phyloP scores from a whole-genome alignment of 2,888 invertebrate species.

The Phytoseiulus persimilis region DNA sequence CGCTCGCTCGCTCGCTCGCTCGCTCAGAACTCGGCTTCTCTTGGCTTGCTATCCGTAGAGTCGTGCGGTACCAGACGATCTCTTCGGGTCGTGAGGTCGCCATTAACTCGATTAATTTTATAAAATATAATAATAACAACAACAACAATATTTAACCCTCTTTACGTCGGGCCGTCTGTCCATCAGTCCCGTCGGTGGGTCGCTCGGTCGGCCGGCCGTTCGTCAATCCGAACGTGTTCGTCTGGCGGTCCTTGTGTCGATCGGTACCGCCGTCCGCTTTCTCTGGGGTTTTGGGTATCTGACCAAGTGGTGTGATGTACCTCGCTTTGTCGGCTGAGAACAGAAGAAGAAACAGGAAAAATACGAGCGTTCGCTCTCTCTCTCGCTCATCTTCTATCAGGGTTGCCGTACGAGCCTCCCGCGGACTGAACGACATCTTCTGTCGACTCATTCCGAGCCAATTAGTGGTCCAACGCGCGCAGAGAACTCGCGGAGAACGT shows the following conservation, averaged over 20 bases:
- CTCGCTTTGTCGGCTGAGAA: not conserved
- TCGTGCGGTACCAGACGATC: conserved; percentile 5
- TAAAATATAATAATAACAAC: conserved; percentile 33
- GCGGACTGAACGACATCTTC: not conserved
- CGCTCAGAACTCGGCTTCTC: not conserved
- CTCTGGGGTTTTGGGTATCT: not conserved
- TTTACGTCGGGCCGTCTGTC: not conserved
- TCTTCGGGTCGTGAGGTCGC: conserved; percentile 35
- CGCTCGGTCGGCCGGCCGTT: not conserved
- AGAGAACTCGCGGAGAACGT: not conserved
- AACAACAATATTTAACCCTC: conserved; percentile 17
- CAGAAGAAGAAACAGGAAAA: not conserved
- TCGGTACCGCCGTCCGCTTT: not conserved
- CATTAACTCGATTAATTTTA: conserved; percentile 39
- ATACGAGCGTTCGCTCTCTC: not conserved
- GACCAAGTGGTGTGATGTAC: not conserved
- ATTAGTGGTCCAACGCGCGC: not conserved
- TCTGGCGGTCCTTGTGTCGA: not conserved
- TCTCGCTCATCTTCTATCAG: not conserved
- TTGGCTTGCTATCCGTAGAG: not conserved
- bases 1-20: not conserved
- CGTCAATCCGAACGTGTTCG: not conserved
- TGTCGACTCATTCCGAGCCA: not conserved
- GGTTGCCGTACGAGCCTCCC: not conserved
- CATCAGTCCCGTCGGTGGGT: not conserved